These are phyloP conservation scores for Umimayanthus chanpuru DNA, from an alignment of 92 coral and sea anemone genomes.

Conservation along the genomic window DNA sequence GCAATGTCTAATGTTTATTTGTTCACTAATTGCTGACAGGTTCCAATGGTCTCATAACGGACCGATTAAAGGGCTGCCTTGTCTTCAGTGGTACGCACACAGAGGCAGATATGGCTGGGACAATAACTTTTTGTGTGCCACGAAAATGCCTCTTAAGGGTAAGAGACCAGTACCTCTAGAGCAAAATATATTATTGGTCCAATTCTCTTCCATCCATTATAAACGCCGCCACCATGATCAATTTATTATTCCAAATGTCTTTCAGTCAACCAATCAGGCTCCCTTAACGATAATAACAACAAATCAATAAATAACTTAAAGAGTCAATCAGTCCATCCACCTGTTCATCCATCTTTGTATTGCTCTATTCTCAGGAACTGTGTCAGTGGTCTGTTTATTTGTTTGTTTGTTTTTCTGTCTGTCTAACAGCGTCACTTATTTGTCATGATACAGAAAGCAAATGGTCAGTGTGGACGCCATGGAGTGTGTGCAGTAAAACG, in stretches of 20 bases:
- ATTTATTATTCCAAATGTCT: no score
- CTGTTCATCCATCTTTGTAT: neutral
- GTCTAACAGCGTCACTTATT: no score
- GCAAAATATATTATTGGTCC: no score
- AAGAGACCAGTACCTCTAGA: neutral
- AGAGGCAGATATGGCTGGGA: conserved; percentile 56
- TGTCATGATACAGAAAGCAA: neutral
- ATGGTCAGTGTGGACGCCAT: no score
- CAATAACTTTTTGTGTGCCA: conserved; percentile 60
- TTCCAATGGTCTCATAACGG: conserved; percentile 60
- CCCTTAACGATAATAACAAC: neutral
- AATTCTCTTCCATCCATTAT: neutral
- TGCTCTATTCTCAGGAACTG: neutral
- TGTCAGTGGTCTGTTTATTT: neutral
- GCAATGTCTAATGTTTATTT: neutral
- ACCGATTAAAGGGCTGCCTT: conserved; percentile 47
- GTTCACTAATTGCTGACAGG: conserved; percentile 16
- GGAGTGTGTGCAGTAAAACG: no score
- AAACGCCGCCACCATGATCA: no score
- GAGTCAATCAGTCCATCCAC: neutral
- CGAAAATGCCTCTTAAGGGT: neutral
- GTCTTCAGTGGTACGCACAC: conserved; percentile 57
- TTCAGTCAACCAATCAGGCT: neutral
- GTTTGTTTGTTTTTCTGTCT: neutral
- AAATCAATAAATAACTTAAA: neutral